phyloP scores from a whole-genome alignment of 2,888 invertebrate species.

The Lamellibrachia columna region DNA sequence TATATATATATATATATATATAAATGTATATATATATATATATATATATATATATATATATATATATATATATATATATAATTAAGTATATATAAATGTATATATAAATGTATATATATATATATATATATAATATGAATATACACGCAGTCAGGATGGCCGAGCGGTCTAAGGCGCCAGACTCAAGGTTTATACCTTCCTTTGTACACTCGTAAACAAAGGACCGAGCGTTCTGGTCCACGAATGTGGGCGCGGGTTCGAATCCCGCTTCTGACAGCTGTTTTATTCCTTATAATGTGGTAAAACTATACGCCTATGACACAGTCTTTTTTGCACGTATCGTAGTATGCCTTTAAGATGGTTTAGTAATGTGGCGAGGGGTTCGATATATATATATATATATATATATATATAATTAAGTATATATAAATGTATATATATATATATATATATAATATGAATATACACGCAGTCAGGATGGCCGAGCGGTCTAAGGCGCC shows the following conservation, averaged over 20 bases:
- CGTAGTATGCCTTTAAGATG: neutral
- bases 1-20: too few relatives aligned
- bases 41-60: too few relatives aligned
- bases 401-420: too few relatives aligned
- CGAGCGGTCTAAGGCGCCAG: slow-evolving; percentile 16
- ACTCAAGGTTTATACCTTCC: slow-evolving; percentile 5
- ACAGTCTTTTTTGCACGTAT: neutral
- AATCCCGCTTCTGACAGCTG: neutral
- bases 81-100: too few relatives aligned
- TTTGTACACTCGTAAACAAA: neutral
- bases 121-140: too few relatives aligned
- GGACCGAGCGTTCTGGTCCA: slow-evolving; percentile 16
- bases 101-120: too few relatives aligned
- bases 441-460: too few relatives aligned
- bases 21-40: too few relatives aligned
- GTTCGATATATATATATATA: too few relatives aligned
- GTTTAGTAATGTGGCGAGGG: neutral
- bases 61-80: too few relatives aligned
- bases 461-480: neutral
- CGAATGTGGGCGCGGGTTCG: slow-evolving; percentile 16
- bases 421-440: too few relatives aligned
- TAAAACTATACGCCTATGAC: too few relatives aligned
- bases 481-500: slow-evolving; percentile 16
- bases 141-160: neutral
- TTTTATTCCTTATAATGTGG: neutral